Conservation (phyloP, 2,888 invertebrate species). For the Rhaphigaster nebulosa region DNA sequence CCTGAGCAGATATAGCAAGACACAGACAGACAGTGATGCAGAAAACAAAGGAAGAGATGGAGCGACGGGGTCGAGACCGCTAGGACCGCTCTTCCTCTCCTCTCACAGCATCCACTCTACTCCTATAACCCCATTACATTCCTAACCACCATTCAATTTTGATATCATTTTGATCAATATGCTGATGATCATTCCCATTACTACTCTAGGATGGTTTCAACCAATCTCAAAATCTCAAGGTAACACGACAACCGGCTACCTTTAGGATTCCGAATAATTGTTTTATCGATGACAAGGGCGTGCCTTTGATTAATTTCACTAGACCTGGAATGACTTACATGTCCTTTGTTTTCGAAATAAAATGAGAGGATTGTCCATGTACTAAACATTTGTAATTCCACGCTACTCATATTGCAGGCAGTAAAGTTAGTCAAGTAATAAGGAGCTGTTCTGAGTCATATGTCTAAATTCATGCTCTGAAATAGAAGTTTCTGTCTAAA, state of each 20-base stretch:
- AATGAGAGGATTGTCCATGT: not conserved
- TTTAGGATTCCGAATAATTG: not conserved
- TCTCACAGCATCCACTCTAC: slow-evolving; percentile 48
- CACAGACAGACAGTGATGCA: not conserved
- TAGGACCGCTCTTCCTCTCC: not conserved
- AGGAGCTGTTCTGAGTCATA: too few relatives aligned
- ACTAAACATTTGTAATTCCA: not conserved
- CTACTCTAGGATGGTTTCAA: not conserved
- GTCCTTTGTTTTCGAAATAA: not conserved
- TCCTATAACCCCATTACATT: slow-evolving; percentile 44
- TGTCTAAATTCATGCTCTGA: too few relatives aligned
- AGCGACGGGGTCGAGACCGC: slow-evolving; percentile 7
- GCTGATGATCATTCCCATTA: not conserved
- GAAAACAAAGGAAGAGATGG: slow-evolving; percentile 27
- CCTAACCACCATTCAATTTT: slow-evolving; percentile 23
- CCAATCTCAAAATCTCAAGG: not conserved
- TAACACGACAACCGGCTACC: not conserved
- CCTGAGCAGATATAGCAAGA: not conserved
- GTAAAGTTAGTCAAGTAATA: not conserved
- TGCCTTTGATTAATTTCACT: not conserved
- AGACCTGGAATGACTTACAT: not conserved
- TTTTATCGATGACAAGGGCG: not conserved
- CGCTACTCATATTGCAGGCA: not conserved
- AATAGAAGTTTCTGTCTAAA: too few relatives aligned
- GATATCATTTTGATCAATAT: too few relatives aligned